Evolutionary conservation across 2,888 invertebrate species (phyloP), one percentile per base, ranked within the genome.

Genomic region (Eulithis testata): DNA sequence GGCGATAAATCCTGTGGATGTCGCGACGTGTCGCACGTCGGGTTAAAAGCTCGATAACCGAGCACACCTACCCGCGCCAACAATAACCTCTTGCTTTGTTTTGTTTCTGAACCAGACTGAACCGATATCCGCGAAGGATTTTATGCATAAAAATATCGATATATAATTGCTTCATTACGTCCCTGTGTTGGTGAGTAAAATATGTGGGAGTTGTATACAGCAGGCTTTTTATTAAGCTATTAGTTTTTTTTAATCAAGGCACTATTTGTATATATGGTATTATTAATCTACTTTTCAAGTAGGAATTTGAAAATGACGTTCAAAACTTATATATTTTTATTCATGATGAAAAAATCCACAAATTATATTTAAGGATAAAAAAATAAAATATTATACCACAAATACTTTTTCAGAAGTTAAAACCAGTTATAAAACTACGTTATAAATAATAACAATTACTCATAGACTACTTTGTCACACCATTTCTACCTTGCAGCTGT

Each of bases 131-230:
- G 84, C 90, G 87, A 88, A 90, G 90, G 88, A 90, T 93, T 91
- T 92, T 92, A 92, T 92, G 93, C 92, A 92, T 90, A 92, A 92
- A 93, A 92, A 92, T 93, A 93, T 92, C 92, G 93, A 92, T 93
- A 91, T 93, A 93, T 93, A 93, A 93, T 93, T 93, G 93, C 93
- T 93, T 93, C 93, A 93, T 93, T 93, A 93, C 93, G 91, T 91
- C 91, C 87, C 87, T 91, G 88, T 89, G 90, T 91, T 91, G 88
- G 89, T 90, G 90, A 89, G 87, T 93, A 91, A 93, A 91, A 93
- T 93, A 93, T 92, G 93, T 92, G 91, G 91, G 91, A 92, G 91
- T 89, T 76, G 74, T 80, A 84, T 84, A 93, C 88, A 91, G 93
- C 89, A 71, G 81, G 93, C 65, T 87, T 70, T 76, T 68, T 78